Base-by-base conservation (phyloP, 2,888 invertebrate genomes). In the Drosophila neotestacea region DNA sequence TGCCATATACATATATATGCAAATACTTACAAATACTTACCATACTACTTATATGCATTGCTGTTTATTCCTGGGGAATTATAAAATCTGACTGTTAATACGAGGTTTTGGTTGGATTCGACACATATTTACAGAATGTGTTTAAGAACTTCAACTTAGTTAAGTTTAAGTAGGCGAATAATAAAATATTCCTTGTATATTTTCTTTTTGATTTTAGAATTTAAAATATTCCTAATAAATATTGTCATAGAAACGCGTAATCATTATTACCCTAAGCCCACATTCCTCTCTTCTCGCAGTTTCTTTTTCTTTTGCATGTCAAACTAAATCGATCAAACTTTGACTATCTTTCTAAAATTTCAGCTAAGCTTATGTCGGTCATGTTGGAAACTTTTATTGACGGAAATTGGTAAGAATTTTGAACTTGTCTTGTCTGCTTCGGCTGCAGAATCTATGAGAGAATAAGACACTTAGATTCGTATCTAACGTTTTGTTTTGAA, bases 31-130 rank as follows among this genome's bases (percentile, higher is more conserved):
- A 27, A 4, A 16, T 42, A 62, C 16, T 34, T 27, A 48, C 54
- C 16, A 16, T 16, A 16, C 16, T 16, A 16, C 16, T 16, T 46
- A 44, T 54, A 70, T 61, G 75, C 82, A 85, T 81, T 84, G 85
- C 85, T 81, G 59, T 63, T 77, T 77, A 54, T 51, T 42, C 36
- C 27, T 36, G n/a, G 11, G 38, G 27, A 32, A 32, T 27, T 6
- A 4, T 16, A 9, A 44, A 13, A n/a, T 16, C 10, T 36, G 34
- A 61, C n/a, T 22, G 6, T 4, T 55, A 7, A 44, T 42, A 27
- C 22, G n/a, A 42, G 11, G 36, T 30, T 7, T 28, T 11, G 28
- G n/a, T 51, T 51, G 60, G 51, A 61, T 44, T 61, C 51, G 44
- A 61, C 16, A 32, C 44, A 46, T 28, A 28, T 16, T 22, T 22